Conservation (phyloP, 2,113 vertebrate genomes). For the Irena cyanogastra region DNA sequence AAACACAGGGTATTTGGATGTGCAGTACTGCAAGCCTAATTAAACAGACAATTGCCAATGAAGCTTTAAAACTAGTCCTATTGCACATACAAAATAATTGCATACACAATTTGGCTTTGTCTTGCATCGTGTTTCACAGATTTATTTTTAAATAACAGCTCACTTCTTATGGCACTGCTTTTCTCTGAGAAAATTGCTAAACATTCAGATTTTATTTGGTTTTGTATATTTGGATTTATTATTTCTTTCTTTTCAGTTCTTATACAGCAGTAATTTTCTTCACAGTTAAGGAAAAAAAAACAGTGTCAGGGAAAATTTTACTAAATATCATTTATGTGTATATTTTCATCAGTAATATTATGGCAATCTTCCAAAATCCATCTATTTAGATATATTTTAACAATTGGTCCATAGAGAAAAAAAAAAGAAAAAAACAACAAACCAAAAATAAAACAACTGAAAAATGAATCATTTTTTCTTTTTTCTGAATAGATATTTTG, state of each 20-base stretch:
- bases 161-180: background rate
- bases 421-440: background rate
- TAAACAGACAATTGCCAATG: constrained; percentile 6
- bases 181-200: background rate
- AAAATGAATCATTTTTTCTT: background rate
- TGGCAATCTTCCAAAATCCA: background rate
- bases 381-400: background rate
- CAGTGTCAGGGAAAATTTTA: background rate
- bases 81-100: background rate
- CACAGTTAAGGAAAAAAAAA: background rate
- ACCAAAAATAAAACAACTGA: too few species aligned
- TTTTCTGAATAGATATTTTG: background rate
- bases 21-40: background rate
- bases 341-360: background rate
- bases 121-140: background rate
- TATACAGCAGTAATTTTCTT: background rate
- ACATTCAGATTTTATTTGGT: background rate
- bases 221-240: background rate
- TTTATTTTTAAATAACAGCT: constrained; percentile 16
- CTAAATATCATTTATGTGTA: background rate
- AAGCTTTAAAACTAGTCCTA: constrained; percentile 4
- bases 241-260: background rate
- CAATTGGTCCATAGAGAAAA: background rate
- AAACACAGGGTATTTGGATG: background rate
- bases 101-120: background rate